These are phyloP conservation scores for Boloria euphrosyne DNA, from an alignment of 2,888 invertebrate species.

Conservation along the genomic window DNA sequence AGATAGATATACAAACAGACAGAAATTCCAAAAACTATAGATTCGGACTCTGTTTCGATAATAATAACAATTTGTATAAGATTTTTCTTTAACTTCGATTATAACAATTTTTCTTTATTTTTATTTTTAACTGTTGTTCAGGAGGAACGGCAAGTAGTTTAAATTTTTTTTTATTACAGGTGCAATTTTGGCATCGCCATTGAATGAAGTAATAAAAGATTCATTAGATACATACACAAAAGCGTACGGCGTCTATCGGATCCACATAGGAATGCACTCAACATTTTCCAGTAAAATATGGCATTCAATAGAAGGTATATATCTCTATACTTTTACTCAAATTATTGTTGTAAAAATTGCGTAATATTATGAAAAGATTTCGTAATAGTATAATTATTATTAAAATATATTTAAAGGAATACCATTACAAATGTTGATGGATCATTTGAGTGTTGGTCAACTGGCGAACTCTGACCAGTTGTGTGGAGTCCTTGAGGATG, in stretches of 20 bases:
- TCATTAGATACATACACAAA: constrained; percentile 9
- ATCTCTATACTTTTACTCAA: too few species aligned
- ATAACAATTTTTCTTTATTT: too few species aligned
- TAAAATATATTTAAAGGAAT: not conserved
- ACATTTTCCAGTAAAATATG: constrained; percentile 42
- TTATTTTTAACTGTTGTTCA: too few species aligned
- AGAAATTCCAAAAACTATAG: too few species aligned
- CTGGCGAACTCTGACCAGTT: constrained; percentile 31
- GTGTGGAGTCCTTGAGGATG: constrained; percentile 30
- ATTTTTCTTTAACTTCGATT: too few species aligned
- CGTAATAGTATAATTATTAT: too few species aligned
- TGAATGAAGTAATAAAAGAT: constrained; percentile 9
- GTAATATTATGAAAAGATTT: too few species aligned
- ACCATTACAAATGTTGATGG: not conserved
- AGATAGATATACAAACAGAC: too few species aligned
- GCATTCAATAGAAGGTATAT: constrained; percentile 40
- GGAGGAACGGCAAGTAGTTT: not conserved
- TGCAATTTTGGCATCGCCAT: constrained; percentile 36
- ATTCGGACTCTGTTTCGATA: too few species aligned
- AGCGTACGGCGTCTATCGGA: not conserved
- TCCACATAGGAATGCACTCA: constrained; percentile 40
- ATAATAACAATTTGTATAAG: too few species aligned
- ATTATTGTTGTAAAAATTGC: too few species aligned
- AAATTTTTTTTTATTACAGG: constrained; percentile 14
- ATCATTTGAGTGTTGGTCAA: constrained; percentile 27